phyloP scores from a whole-genome alignment of 1,140 invertebrate genomes.

The Lysiphlebus fabarum region DNA sequence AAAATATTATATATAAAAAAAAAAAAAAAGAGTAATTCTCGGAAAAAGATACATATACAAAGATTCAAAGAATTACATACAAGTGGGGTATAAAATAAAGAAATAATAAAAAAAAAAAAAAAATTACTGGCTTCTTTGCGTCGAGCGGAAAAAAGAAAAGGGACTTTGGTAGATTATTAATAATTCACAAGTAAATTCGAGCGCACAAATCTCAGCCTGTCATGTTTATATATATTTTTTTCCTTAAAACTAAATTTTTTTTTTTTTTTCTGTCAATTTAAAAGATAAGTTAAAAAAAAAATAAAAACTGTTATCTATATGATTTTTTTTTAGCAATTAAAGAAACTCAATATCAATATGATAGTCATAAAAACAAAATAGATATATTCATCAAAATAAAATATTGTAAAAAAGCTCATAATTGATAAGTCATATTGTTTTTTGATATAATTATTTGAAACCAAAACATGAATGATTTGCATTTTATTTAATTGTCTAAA shows the following conservation, averaged over 20 bases:
- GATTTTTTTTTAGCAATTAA: neutral
- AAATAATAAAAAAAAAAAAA: conserved; percentile 17
- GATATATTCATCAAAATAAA: too few species aligned
- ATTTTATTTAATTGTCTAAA: too few species aligned
- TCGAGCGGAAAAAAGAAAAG: conserved; percentile 22
- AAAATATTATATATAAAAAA: neutral
- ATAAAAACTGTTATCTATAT: too few species aligned
- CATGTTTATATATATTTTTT: conserved; percentile 14
- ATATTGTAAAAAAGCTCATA: too few species aligned
- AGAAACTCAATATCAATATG: too few species aligned
- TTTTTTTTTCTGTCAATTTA: conserved; percentile 9
- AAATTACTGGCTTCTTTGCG: conserved; percentile 12
- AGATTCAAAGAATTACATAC: neutral
- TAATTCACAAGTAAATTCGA: conserved; percentile 31
- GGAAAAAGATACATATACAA: neutral
- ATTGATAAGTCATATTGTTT: too few species aligned
- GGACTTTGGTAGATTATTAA: conserved; percentile 28
- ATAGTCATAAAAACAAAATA: too few species aligned
- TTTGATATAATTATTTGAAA: too few species aligned
- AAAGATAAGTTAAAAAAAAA: too few species aligned
- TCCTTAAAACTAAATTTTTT: neutral
- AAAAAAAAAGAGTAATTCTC: neutral
- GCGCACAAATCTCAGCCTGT: conserved; percentile 25
- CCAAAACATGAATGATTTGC: too few species aligned
- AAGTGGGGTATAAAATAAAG: conserved; percentile 18